Base-by-base conservation (phyloP, 2,888 invertebrate species). In the Polylopha cassiicola region DNA sequence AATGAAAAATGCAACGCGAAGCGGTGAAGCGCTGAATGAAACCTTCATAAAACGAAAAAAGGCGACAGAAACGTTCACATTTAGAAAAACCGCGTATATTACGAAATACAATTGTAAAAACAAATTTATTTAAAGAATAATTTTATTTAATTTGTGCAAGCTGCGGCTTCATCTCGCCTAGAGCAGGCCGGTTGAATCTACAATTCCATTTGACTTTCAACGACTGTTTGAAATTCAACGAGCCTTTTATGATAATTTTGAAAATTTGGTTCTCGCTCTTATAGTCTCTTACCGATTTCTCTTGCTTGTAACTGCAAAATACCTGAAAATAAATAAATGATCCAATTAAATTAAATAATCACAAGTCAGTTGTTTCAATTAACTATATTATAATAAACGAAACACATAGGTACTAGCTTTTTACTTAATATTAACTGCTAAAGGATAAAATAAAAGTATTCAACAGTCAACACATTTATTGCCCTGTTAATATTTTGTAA, bases 1-100 rank as follows among this genome's bases (percentile, higher is more conserved):
- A 77, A 81, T 81, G 70, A 78, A 81, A 82, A 80, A 80, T 80
- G 73, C 77, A 79, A 62, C 53, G 61, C 60, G 47, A 54, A 50
- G 57, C 61, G 24, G 18, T 26, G 55, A 50, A 54, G 51, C 61
- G 56, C 63, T 78, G 74, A 80, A 80, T 71, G 76, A 68, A 60
- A 65, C 58, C 59, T 53, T 50, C 49, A 56, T 53, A 67, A 65
- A 65, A 62, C 50, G 54, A 58, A 68, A 70, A 69, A 74, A 65
- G 55, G 58, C 56, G 55, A 66, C 65, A 64, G 61, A 63, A 65
- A 72, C 71, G 65, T 66, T 73, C 63, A 65, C 62, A 57, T 53
- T 65, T 61, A 61, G 64, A 64, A 72, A 73, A 68, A 60, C 65
- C 3, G 4, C 4, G 23, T 2, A 33, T 23, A 23, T 2, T 17